Evolutionary conservation across 2,113 vertebrate species (phyloP), one percentile per base, ranked within the genome.

Genomic region (Nansenia antarctica): DNA sequence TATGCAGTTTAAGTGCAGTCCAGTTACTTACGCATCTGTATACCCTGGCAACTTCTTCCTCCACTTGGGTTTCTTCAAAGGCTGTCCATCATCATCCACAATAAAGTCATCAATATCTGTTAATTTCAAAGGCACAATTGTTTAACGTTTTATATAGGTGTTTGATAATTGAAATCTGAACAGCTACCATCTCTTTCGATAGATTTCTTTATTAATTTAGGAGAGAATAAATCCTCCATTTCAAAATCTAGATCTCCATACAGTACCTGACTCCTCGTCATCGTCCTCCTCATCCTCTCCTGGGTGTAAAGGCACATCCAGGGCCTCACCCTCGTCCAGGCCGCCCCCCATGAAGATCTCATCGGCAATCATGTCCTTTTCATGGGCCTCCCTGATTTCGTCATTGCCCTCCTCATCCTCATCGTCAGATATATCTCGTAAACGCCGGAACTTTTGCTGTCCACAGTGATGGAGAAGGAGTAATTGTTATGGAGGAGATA

Each of bases 21-120:
- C n/a, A n/a, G n/a, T n/a, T n/a, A n/a, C n/a, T 94, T 85, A 96
- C 95, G 94, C 95, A 70, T 96, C 94, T 49, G 95, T 95, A 80
- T 96, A 96, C 73, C 95, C 95, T 5, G 94, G 92, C 67, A 95
- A 92, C 76, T 96, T 96, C 87, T 96, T 96, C 32, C 94, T 83
- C 92, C 95, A 95, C 76, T 95, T 95, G 14, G 67, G 57, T 82
- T 95, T 96, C 71, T 94, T 96, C 60, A 96, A 84, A 53, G 95
- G 95, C 39, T 96, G 95, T 12, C 95, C 95, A 60, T 96, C 95
- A 6, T 96, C 95, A 76, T 96, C 95, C 85, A 96, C 95, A 64
- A 96, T 96, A 74, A 96, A 96, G 77, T 96, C 95, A n/a, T 96
- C 94, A 1, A 96, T 96, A 79, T 96, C 95, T 95, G 77, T 69